Percentiles rank a stretch among this genome's conserved stretches.
phyloP scores from a whole-genome alignment of 2,797 vertebrate genomes.

The Lithobates sylvaticus region DNA sequence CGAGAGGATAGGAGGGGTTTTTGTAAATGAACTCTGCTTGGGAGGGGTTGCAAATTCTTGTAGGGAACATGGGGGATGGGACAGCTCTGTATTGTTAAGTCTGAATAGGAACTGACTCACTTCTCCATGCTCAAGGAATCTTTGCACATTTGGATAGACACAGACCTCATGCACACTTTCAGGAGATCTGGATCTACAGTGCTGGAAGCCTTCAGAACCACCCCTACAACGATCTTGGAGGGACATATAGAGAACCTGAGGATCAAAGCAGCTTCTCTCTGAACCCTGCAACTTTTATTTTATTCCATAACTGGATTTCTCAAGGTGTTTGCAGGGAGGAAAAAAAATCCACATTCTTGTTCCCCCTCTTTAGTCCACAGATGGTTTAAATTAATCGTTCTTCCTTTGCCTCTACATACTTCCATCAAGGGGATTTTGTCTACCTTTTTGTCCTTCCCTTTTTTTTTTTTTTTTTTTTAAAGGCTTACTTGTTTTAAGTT shows the following conservation, averaged over 20 bases:
- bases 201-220: neutral
- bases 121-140: constrained; percentile 54
- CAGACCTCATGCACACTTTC: constrained; percentile 24
- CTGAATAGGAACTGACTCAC: constrained; percentile 57
- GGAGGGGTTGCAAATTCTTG: constrained; percentile 61
- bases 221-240: neutral
- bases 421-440: neutral
- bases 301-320: constrained; percentile 35
- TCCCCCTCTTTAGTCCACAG: constrained; percentile 25
- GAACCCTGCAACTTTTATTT: constrained; percentile 27
- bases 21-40: constrained; percentile 54
- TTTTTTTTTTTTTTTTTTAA: neutral
- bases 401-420: neutral
- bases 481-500: too few species aligned
- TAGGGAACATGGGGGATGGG: constrained; percentile 57
- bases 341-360: constrained; percentile 29
- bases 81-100: constrained; percentile 56
- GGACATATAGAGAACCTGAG: too few species aligned
- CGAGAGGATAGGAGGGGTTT: constrained; percentile 48
- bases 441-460: neutral
- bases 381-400: constrained; percentile 51
- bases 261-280: neutral
- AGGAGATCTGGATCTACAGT: constrained; percentile 18
- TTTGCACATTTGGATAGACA: constrained; percentile 40
- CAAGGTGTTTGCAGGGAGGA: constrained; percentile 6